Base-by-base conservation (phyloP, 2,797 vertebrate species). In the Rhinichthys osculus region DNA sequence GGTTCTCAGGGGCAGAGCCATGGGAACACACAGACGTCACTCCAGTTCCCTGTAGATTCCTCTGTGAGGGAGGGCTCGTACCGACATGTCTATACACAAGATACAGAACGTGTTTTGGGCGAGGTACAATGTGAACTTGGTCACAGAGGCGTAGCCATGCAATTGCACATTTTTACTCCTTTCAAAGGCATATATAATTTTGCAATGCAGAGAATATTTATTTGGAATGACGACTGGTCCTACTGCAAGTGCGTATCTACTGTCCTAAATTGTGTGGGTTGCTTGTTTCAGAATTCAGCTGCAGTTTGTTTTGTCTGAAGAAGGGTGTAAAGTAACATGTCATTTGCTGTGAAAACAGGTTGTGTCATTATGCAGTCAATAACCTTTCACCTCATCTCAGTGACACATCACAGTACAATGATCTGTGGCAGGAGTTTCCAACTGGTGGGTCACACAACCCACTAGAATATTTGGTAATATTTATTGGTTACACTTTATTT, bases 41-140 rank as follows among this genome's bases (percentile, higher is more conserved):
- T 27, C 7, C 16, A 27, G 73, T 78, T 89, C 73, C 70, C 87
- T 87, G 64, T 70, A 81, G 83, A 87, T 86, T 87, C 78, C 47
- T 38, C 77, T 84, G 70, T 86, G 67, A 81, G 70, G 52, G 88
- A 74, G 71, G 84, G 77, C 88, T 84, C 81, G 88, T 7, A 70
- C 66, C 38, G 90, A 91, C 95, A 93, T 91, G 95, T 94, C 89
- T 88, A 78, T 89, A 92, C 94, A 92, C 89, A 93, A 94, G 93
- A 94, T 90, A 91, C 87, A 90, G 92, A 93, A 90, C 89, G 91
- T 92, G 90, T 91, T 92, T 94, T 87, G 92, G 91, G 91, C 86
- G 64, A 87, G 87, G 87, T 92, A 92, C 93, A 95, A 94, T 94
- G 91, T 92, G 70, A 85, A 85, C 81, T 87, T 84, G 83, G 83